Evolutionary conservation across 2,888 invertebrate species (phyloP).

Genomic region (Laothoe populi): DNA sequence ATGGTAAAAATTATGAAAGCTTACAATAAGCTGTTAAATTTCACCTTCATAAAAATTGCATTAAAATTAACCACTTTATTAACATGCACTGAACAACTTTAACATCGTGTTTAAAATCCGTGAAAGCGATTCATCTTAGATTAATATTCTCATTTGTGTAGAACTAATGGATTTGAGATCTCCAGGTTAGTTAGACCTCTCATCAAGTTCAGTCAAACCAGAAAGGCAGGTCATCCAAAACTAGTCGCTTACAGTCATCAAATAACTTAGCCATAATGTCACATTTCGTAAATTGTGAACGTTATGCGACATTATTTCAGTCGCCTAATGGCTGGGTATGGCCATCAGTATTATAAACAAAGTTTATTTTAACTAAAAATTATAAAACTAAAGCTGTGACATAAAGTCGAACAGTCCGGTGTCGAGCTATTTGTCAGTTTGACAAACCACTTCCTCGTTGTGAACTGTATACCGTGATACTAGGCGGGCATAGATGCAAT

Average conservation of each 20-base stretch:
- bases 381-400: constrained; percentile 13
- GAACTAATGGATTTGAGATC: constrained; percentile 2
- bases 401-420: constrained; percentile 29
- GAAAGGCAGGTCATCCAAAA: background rate
- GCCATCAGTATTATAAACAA: constrained; percentile 19
- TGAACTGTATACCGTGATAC: constrained; percentile 25
- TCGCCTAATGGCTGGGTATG: background rate
- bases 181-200: background rate
- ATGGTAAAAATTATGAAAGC: no score
- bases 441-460: constrained; percentile 53
- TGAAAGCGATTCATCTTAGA: constrained; percentile 9
- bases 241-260: constrained; percentile 11
- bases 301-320: constrained; percentile 22
- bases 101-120: background rate
- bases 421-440: constrained; percentile 56
- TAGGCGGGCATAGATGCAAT: constrained; percentile 23
- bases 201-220: background rate
- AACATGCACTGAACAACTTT: background rate
- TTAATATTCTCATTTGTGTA: constrained; percentile 12
- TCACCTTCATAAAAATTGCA: no score
- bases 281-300: constrained; percentile 20
- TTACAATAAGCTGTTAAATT: no score
- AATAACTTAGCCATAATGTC: constrained; percentile 18
- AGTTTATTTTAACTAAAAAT: constrained; percentile 26
- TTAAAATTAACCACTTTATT: no score